These are phyloP conservation scores for Nomada ferruginata DNA, from an alignment of 2,888 invertebrate genomes.

Conservation along the genomic window DNA sequence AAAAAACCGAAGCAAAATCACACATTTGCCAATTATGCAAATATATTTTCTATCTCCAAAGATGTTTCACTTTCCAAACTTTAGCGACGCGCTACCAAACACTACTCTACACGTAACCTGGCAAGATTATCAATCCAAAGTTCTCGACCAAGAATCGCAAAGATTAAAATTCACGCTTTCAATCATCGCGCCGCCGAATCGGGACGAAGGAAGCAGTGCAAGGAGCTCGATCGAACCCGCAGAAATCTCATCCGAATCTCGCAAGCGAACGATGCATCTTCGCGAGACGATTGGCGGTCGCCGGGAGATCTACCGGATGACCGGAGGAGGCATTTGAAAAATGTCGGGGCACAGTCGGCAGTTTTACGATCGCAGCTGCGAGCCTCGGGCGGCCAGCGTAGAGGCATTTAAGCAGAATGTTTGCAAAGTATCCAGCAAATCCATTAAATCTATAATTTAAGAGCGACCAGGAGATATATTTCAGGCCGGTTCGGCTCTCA, in stretches of 20 bases:
- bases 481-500: slow-evolving; percentile 34
- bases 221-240: slow-evolving; percentile 4
- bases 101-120: too few relatives aligned
- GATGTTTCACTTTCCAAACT: too few relatives aligned
- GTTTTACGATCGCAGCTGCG: slow-evolving; percentile 68
- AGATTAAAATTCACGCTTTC: neutral
- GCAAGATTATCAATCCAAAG: too few relatives aligned
- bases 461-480: slow-evolving; percentile 51
- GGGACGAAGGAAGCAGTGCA: neutral
- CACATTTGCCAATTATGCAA: too few relatives aligned
- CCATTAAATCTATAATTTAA: slow-evolving; percentile 68
- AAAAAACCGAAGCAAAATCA: too few relatives aligned
- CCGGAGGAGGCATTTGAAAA: slow-evolving; percentile 60
- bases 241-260: neutral
- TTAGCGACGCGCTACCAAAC: too few relatives aligned
- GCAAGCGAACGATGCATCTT: slow-evolving; percentile 2
- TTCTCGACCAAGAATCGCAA: too few relatives aligned
- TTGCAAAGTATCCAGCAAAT: slow-evolving; percentile 59
- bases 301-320: slow-evolving; percentile 33
- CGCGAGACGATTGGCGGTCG: slow-evolving; percentile 15
- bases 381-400: slow-evolving; percentile 26
- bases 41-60: too few relatives aligned
- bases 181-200: neutral
- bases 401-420: slow-evolving; percentile 52
- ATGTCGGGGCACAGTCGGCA: slow-evolving; percentile 46